Evolutionary conservation across 2,888 invertebrate species (phyloP).

Genomic region (Xanthostigma xanthostigma): DNA sequence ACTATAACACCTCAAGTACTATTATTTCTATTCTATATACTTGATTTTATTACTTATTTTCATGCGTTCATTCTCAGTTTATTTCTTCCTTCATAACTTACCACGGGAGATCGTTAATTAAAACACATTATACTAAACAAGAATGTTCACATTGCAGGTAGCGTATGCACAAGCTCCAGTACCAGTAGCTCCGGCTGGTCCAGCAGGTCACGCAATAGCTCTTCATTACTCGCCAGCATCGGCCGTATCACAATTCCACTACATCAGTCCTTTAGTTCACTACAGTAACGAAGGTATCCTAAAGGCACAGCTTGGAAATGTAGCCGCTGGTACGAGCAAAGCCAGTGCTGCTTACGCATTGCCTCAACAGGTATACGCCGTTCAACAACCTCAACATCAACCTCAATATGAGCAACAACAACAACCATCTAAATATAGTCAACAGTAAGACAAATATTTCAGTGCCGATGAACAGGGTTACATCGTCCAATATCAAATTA

Average conservation of each 20-base stretch:
- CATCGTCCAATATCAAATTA: too few species aligned
- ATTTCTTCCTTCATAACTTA: too few species aligned
- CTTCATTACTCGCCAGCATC: conserved; percentile 22
- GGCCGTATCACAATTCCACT: conserved; percentile 26
- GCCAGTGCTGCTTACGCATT: conserved; percentile 7
- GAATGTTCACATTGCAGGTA: background rate
- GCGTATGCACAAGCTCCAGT: conserved; percentile 7
- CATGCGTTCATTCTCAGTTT: too few species aligned
- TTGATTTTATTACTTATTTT: too few species aligned
- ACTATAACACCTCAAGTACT: too few species aligned
- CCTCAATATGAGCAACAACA: conserved; percentile 5
- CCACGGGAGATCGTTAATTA: too few species aligned
- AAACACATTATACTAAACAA: too few species aligned
- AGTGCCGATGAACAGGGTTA: too few species aligned
- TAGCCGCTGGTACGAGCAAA: conserved; percentile 7
- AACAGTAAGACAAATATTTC: too few species aligned
- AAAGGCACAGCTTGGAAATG: conserved; percentile 20
- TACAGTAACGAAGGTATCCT: conserved; percentile 25
- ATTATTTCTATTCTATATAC: too few species aligned
- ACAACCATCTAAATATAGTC: too few species aligned
- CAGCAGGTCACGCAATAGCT: background rate
- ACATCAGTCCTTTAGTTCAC: conserved; percentile 24
- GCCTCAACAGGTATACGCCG: conserved; percentile 6
- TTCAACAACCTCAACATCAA: conserved; percentile 8
- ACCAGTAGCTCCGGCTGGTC: background rate